phyloP scores from a whole-genome alignment of 2,888 invertebrate genomes.

The Caenorhabditis sp. region DNA sequence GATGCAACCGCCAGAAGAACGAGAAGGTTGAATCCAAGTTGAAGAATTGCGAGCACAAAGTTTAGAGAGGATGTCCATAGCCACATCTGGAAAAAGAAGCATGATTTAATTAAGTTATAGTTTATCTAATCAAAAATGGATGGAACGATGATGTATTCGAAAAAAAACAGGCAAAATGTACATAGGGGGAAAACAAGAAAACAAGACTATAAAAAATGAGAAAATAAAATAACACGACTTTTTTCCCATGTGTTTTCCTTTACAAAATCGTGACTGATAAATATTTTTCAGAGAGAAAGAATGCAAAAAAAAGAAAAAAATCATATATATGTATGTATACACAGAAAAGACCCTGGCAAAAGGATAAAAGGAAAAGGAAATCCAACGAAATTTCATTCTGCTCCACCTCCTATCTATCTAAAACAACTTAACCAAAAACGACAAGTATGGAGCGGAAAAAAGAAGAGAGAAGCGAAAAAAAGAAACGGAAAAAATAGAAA shows the following conservation, averaged over 20 bases:
- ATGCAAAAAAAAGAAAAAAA: too few species aligned
- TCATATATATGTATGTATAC: too few species aligned
- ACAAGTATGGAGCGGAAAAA: background rate
- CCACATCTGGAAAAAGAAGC: too few species aligned
- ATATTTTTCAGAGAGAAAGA: background rate
- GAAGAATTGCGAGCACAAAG: slow-evolving; percentile 53
- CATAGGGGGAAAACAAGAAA: background rate
- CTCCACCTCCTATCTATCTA: background rate
- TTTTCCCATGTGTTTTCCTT: too few species aligned
- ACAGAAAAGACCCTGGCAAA: too few species aligned
- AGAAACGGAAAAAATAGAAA: background rate
- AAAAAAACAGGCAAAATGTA: background rate
- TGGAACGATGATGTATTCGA: background rate
- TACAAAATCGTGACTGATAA: background rate
- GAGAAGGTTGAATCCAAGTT: slow-evolving; percentile 51
- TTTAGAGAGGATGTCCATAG: slow-evolving; percentile 52
- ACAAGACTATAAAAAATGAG: background rate
- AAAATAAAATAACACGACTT: background rate
- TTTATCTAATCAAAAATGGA: too few species aligned
- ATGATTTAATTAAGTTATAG: too few species aligned
- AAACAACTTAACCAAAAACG: background rate
- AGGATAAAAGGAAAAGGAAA: too few species aligned
- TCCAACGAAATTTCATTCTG: background rate
- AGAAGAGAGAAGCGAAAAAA: background rate
- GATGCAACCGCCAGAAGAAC: slow-evolving; percentile 46